Conservation (phyloP, 37 sponge, comb jelly and placozoan species). For the Bolinopsis microptera region DNA sequence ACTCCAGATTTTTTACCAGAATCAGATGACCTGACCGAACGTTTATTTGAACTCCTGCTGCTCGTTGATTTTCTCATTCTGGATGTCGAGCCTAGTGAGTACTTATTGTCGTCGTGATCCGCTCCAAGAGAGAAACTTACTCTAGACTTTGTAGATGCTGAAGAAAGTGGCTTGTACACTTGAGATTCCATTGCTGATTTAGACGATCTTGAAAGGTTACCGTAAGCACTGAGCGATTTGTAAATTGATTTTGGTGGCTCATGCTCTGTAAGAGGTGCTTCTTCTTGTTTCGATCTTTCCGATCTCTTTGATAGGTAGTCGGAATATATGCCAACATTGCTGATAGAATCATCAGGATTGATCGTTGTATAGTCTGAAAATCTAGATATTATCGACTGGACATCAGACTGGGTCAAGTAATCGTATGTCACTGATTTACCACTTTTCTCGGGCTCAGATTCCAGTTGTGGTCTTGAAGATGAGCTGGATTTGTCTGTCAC, state of each 20-base stretch:
- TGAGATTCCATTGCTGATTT: neutral
- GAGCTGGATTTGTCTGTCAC: no score
- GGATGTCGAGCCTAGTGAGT: neutral
- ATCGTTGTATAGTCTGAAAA: neutral
- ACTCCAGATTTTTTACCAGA: neutral
- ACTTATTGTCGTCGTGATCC: neutral
- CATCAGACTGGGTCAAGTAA: neutral
- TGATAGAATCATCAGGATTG: constrained; percentile 20
- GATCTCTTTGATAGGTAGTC: neutral
- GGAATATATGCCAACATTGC: neutral
- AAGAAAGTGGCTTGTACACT: neutral
- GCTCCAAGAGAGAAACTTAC: neutral
- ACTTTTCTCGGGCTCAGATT: neutral
- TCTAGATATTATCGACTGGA: neutral
- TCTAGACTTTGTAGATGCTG: constrained; percentile 10
- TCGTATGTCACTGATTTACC: neutral
- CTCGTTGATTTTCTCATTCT: constrained; percentile 13
- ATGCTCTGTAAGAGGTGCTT: neutral
- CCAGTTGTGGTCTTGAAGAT: neutral
- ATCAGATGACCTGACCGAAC: neutral
- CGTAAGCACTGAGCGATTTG: neutral
- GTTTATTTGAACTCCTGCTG: neutral
- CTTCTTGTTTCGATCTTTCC: neutral
- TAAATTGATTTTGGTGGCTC: neutral
- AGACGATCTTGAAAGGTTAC: neutral